Evolutionary conservation across 2,113 vertebrate genomes (phyloP).

Genomic region (Aspiorhynchus laticeps): DNA sequence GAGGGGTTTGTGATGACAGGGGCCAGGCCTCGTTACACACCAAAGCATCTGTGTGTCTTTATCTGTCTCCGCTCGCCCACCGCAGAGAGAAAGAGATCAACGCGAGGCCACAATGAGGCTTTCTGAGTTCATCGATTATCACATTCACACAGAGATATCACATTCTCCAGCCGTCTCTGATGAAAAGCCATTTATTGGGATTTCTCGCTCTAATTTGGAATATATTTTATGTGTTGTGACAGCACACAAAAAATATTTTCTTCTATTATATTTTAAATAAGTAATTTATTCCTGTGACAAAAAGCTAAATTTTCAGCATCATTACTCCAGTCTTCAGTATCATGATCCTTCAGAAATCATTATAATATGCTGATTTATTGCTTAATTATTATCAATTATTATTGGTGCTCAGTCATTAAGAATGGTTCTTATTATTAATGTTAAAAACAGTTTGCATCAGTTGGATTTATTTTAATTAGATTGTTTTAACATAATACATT

Average conservation of each 20-base stretch:
- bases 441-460: neutral
- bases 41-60: conserved; percentile 65
- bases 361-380: no score
- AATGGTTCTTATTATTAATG: neutral
- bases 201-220: neutral
- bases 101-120: conserved; percentile 1
- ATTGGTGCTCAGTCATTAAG: no score
- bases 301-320: no score
- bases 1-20: conserved; percentile 75
- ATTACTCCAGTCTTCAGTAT: no score
- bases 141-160: conserved; percentile 11
- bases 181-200: neutral
- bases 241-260: no score
- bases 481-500: neutral
- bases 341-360: no score
- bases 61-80: conserved; percentile 55
- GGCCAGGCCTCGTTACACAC: conserved; percentile 73
- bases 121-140: conserved; percentile 25
- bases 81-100: conserved; percentile 22
- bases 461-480: neutral
- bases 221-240: neutral
- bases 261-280: no score
- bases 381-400: no score
- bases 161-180: conserved; percentile 14
- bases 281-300: no score